A percentile compares a stretch with the other conserved stretches of the same genome.
phyloP scores from a whole-genome alignment of 2,888 invertebrate species.

The Napeogenes sylphis region DNA sequence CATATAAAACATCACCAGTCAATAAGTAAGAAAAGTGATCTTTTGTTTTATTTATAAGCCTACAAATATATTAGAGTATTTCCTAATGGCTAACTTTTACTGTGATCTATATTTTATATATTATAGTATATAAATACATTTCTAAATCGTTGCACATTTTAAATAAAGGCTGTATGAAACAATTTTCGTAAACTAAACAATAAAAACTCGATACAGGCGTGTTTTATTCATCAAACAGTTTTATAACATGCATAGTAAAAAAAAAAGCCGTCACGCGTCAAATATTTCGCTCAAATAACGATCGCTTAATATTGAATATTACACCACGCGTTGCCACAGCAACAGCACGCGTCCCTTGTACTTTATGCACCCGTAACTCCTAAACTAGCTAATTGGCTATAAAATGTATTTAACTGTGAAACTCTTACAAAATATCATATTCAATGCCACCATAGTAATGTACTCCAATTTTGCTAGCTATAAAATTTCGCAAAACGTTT shows the following conservation, averaged over 20 bases:
- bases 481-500: slow-evolving; percentile 54
- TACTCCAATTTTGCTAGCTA: slow-evolving; percentile 51
- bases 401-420: slow-evolving; percentile 43
- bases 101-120: too few relatives aligned
- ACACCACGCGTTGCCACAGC: slow-evolving; percentile 42
- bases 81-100: too few relatives aligned
- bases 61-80: too few relatives aligned
- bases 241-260: slow-evolving; percentile 7
- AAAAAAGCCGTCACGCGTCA: slow-evolving; percentile 32
- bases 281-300: slow-evolving; percentile 31
- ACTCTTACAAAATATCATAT: slow-evolving; percentile 34
- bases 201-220: not conserved
- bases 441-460: slow-evolving; percentile 65
- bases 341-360: slow-evolving; percentile 41
- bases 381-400: slow-evolving; percentile 47
- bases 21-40: too few relatives aligned
- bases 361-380: slow-evolving; percentile 59
- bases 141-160: too few relatives aligned
- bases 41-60: too few relatives aligned
- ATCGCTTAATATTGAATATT: slow-evolving; percentile 37
- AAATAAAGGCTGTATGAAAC: too few relatives aligned
- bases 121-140: too few relatives aligned
- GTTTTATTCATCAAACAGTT: slow-evolving; percentile 6
- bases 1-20: too few relatives aligned
- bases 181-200: too few relatives aligned